Base-by-base conservation (phyloP, 2,113 vertebrate genomes). In the Colius striatus region DNA sequence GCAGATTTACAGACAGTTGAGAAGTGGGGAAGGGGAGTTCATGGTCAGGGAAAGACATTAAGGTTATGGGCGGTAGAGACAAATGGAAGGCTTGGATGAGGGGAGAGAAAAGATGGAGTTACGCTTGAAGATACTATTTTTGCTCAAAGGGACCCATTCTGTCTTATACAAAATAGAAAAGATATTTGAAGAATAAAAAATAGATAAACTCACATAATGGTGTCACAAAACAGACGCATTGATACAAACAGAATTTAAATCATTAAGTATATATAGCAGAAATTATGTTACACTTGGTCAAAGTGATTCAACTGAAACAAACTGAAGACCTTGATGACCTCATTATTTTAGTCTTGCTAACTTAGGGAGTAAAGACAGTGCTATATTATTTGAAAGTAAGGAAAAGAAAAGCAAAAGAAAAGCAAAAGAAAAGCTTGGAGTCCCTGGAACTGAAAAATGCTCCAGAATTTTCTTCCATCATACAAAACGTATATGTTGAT, bases 171-270 rank as follows among this genome's bases (percentile, higher is more conserved):
- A 93, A 94, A 76, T 51, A 73, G 45, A 87, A 73, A 73, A 89
- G 57, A 73, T 12, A 47, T 27, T 30, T 76, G 43, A 36, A 75
- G 72, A 87, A 91, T 20, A 60, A 82, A 90, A 75, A 83, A 81
- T 3, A 80, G 75, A 89, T 29, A 76, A 84, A 73, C n/a, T 23
- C 55, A 85, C 51, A 57, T 73, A 67, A 94, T 16, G 51, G 82
- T 94, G 65, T 55, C 90, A 92, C 70, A 87, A 96, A 95, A 58
- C 58, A 84, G 81, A 91, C 53, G 41, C 50, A 90, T 92, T 60
- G 1, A 94, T 92, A 96, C 58, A 92, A 96, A 94, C 1, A 58
- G 73, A 94, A 90, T 92, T 92, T 87, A 88, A 92, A 96, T 87
- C 1, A 14, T 90, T 80, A 90, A 89, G 48, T 66, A 72, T 63